phyloP scores from a whole-genome alignment of 2,888 invertebrate species.

The Dascillus cervinus region DNA sequence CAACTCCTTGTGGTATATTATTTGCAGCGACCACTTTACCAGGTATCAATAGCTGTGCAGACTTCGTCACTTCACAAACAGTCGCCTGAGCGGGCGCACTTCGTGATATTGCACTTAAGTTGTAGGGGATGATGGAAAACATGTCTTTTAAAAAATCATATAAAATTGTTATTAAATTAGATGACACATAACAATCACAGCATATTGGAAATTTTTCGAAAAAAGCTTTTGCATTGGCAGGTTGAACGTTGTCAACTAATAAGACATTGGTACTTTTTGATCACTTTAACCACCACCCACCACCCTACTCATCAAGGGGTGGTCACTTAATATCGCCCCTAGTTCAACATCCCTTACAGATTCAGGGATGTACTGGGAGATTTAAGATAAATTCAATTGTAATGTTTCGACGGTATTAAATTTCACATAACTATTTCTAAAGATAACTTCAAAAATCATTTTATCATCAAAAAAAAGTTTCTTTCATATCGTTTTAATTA shows the following conservation, averaged over 20 bases:
- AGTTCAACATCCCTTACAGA: slow-evolving; percentile 24
- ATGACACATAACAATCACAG: too few species aligned
- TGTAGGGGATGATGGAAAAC: slow-evolving; percentile 28
- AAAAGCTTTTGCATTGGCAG: too few species aligned
- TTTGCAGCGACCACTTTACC: slow-evolving; percentile 35
- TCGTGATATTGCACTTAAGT: slow-evolving; percentile 14
- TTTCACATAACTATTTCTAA: neutral
- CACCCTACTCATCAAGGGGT: slow-evolving; percentile 30
- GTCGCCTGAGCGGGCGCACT: slow-evolving; percentile 17
- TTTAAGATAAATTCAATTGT: slow-evolving; percentile 5
- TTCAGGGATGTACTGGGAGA: slow-evolving; percentile 17
- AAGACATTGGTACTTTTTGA: slow-evolving; percentile 29
- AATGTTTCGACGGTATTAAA: slow-evolving; percentile 1
- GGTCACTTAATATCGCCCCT: slow-evolving; percentile 28
- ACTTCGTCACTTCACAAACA: slow-evolving; percentile 28
- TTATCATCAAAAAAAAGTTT: too few species aligned
- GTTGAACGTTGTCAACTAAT: slow-evolving; percentile 28
- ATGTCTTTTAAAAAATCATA: slow-evolving; percentile 16
- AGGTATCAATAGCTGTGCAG: slow-evolving; percentile 33
- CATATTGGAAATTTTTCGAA: too few species aligned
- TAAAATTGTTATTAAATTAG: too few species aligned
- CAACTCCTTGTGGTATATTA: slow-evolving; percentile 34
- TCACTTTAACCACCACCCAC: slow-evolving; percentile 30
- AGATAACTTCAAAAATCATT: too few species aligned
- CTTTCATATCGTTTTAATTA: too few species aligned